These are phyloP conservation scores for Leucopsar rothschildi DNA, from an alignment of 2,113 vertebrate species.

Conservation along the genomic window DNA sequence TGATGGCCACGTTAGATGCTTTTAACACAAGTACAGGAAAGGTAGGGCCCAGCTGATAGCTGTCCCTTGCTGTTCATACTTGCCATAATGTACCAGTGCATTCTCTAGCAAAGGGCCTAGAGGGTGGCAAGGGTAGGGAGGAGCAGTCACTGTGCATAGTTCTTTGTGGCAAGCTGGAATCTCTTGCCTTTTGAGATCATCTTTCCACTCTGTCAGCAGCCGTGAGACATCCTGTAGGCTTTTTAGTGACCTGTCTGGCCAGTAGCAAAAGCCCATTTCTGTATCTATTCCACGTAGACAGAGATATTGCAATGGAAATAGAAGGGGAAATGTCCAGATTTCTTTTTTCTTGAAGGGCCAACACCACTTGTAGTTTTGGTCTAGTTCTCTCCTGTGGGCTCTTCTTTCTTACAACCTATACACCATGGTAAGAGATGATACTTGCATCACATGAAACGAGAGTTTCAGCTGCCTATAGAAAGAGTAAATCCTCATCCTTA, in stretches of 20 bases:
- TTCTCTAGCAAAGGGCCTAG: not conserved
- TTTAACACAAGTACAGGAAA: not conserved
- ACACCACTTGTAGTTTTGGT: not conserved
- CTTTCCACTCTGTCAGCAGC: not conserved
- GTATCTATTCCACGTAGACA: not conserved
- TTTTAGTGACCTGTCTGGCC: not conserved
- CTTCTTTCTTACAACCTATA: not conserved
- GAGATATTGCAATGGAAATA: not conserved
- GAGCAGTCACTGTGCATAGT: accelerated
- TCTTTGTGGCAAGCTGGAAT: not conserved
- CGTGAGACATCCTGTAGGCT: not conserved
- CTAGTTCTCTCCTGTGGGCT: not conserved
- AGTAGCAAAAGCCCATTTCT: not conserved
- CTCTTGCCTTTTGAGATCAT: not conserved
- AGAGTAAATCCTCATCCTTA: not conserved
- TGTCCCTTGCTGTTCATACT: not conserved
- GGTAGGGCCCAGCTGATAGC: not conserved
- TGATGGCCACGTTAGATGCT: not conserved
- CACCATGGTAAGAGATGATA: not conserved
- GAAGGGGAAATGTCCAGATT: not conserved
- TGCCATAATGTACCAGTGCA: not conserved
- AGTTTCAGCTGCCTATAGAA: not conserved
- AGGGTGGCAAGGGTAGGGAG: accelerated
- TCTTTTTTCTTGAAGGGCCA: not conserved
- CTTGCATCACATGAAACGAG: not conserved